These are phyloP conservation scores for Phoxinus dragarum DNA, from an alignment of 2,797 vertebrate genomes.

Conservation along the genomic window DNA sequence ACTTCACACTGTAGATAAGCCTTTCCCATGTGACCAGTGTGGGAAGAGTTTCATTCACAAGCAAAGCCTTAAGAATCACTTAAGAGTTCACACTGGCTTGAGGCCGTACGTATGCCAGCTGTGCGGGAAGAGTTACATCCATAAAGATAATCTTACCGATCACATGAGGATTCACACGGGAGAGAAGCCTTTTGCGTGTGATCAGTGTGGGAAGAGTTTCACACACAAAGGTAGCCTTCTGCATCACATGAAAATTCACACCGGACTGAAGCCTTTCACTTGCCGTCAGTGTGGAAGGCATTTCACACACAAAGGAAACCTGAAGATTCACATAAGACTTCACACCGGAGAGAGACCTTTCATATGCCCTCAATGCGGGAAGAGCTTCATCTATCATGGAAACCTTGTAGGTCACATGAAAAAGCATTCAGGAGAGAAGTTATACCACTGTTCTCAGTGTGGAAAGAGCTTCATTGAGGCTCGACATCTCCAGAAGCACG, in stretches of 20 bases:
- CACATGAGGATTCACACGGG: constrained; percentile 48
- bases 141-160: constrained; percentile 5
- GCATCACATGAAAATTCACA: constrained; percentile 47
- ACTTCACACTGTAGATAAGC: constrained; percentile 22
- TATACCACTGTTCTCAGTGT: constrained; percentile 25
- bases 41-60: constrained; percentile 33
- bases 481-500: constrained; percentile 40
- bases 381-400: constrained; percentile 39
- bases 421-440: constrained; percentile 40
- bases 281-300: constrained; percentile 21
- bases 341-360: constrained; percentile 53
- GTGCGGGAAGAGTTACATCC: constrained; percentile 25
- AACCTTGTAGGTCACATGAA: constrained; percentile 28
- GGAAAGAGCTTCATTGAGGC: constrained; percentile 39
- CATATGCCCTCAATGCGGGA: constrained; percentile 29
- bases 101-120: background rate
- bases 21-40: background rate
- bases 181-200: constrained; percentile 50
- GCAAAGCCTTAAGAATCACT: constrained; percentile 23
- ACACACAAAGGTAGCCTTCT: constrained; percentile 43
- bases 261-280: constrained; percentile 48
- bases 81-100: background rate
- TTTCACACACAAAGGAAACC: constrained; percentile 42
- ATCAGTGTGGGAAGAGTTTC: constrained; percentile 46
- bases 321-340: constrained; percentile 46